A percentile compares a stretch with the other conserved stretches of the same genome.
phyloP scores from a whole-genome alignment of 2,113 vertebrate genomes.

The Perca fluviatilis region DNA sequence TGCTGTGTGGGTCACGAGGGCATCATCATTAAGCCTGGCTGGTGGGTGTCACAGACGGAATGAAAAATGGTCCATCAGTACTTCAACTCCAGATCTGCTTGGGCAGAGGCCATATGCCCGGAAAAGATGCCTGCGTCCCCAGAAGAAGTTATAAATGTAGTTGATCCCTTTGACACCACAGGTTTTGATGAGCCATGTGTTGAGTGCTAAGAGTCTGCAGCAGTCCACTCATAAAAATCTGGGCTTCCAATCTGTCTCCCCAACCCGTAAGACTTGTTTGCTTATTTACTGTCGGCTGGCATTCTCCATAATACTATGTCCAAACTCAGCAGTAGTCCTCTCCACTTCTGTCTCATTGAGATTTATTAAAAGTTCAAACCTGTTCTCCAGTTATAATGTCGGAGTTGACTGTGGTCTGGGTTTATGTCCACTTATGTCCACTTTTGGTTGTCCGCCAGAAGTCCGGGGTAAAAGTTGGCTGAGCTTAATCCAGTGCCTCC shows the following conservation, averaged over 20 bases:
- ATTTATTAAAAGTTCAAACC: not conserved
- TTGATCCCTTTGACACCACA: not conserved
- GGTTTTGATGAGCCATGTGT: constrained; percentile 9
- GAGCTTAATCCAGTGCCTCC: not conserved
- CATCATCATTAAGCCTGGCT: not conserved
- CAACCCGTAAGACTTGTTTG: not conserved
- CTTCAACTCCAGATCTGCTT: not conserved
- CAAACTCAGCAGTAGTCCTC: not conserved
- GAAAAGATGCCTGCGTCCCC: not conserved
- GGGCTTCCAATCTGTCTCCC: too few relatives aligned
- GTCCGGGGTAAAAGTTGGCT: not conserved
- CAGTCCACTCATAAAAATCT: not conserved
- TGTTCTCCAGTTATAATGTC: not conserved
- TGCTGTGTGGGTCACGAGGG: not conserved
- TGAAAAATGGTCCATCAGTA: not conserved
- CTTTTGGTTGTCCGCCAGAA: not conserved
- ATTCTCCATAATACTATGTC: not conserved
- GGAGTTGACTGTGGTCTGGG: not conserved
- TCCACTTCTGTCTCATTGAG: not conserved
- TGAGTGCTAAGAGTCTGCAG: not conserved
- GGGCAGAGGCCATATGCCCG: not conserved
- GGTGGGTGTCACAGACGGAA: not conserved
- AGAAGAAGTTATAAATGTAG: not conserved
- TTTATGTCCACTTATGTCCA: not conserved
- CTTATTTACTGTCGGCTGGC: not conserved